These are phyloP conservation scores for Psilopsiagon aymara DNA, from an alignment of 2,113 vertebrate genomes.

Conservation along the genomic window DNA sequence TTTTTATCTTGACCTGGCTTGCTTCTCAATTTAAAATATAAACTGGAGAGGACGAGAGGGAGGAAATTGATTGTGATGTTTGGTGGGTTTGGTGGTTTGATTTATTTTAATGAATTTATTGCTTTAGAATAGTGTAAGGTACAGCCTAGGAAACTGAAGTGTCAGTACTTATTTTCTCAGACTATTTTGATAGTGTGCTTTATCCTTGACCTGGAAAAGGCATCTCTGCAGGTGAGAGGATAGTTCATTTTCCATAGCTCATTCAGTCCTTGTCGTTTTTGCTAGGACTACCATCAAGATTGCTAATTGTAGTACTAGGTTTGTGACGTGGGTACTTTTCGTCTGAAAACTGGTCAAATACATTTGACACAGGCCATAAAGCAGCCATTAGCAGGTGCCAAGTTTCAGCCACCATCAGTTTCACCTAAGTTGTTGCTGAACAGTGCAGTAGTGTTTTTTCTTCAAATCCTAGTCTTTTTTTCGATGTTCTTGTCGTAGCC, in stretches of 20 bases:
- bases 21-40: background rate
- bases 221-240: background rate
- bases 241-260: slow-evolving; percentile 18
- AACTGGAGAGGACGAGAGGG: rapidly evolving
- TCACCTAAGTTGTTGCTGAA: background rate
- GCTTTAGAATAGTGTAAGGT: background rate
- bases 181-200: background rate
- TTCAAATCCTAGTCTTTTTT: background rate
- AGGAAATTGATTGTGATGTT: background rate
- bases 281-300: slow-evolving; percentile 4
- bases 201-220: background rate
- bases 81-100: background rate
- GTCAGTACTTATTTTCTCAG: background rate
- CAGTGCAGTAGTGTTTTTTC: background rate
- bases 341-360: slow-evolving; percentile 6
- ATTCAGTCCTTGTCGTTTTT: slow-evolving; percentile 29
- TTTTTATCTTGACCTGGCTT: background rate
- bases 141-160: background rate
- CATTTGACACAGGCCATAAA: background rate
- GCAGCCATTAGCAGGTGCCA: background rate
- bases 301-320: slow-evolving; percentile 19
- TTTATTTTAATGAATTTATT: background rate
- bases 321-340: background rate
- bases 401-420: background rate
- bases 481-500: background rate